phyloP scores from a whole-genome alignment of 2,113 vertebrate species.

The Guaruba guarouba region DNA sequence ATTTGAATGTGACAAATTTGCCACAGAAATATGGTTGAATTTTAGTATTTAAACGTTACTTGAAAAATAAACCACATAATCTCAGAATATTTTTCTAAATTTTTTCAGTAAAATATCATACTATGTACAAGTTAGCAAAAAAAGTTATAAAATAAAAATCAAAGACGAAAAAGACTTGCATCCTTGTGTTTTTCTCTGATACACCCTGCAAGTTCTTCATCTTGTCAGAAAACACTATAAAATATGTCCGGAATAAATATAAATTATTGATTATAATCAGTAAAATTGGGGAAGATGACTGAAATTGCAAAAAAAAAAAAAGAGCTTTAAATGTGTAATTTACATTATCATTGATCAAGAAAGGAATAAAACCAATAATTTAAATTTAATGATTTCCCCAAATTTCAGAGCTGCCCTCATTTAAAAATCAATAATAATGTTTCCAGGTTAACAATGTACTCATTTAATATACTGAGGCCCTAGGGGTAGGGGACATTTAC shows the following conservation, averaged over 20 bases:
- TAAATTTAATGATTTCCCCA: not conserved
- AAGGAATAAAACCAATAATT: slow-evolving; percentile 17
- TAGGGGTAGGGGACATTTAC: slow-evolving; percentile 39
- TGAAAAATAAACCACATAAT: not conserved
- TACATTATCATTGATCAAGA: not conserved
- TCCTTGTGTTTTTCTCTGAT: not conserved
- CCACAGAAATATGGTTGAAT: not conserved
- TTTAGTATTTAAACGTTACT: not conserved
- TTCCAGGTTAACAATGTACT: slow-evolving; percentile 52
- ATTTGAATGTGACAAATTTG: not conserved
- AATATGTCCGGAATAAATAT: not conserved
- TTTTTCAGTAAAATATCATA: not conserved
- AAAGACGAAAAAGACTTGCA: not conserved
- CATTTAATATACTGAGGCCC: slow-evolving; percentile 12
- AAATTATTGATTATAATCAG: not conserved
- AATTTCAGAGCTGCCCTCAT: slow-evolving; percentile 6
- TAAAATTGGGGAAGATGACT: not conserved
- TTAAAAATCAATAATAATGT: slow-evolving; percentile 45
- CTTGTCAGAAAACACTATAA: not conserved
- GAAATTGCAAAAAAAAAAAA: not conserved
- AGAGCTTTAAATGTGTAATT: not conserved
- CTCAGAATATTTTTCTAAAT: not conserved
- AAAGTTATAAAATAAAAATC: not conserved
- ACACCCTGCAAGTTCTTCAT: not conserved
- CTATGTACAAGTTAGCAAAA: not conserved